phyloP scores from a whole-genome alignment of 2,888 invertebrate genomes.

The Acanthoscelides obtectus region DNA sequence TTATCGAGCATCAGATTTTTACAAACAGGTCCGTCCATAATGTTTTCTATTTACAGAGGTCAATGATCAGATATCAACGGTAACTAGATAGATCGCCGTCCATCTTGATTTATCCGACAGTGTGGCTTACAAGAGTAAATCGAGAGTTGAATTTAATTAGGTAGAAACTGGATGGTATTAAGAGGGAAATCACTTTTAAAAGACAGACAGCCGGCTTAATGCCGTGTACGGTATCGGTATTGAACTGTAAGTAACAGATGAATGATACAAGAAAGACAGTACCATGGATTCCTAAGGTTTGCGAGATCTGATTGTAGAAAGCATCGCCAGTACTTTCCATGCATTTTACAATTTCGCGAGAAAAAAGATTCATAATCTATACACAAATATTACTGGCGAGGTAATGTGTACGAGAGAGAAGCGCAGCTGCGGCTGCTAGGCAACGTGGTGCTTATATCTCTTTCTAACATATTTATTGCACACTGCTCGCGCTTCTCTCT shows the following conservation, averaged over 20 bases:
- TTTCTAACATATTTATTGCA: no score
- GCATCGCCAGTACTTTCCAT: no score
- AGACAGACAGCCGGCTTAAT: background rate
- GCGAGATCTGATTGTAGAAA: background rate
- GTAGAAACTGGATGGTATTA: background rate
- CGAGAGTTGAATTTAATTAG: background rate
- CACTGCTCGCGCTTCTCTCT: no score
- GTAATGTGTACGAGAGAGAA: no score
- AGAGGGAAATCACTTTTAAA: slow-evolving; percentile 1
- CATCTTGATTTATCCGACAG: background rate
- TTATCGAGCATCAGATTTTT: background rate
- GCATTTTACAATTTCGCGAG: no score
- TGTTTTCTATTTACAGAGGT: background rate
- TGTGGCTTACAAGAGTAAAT: background rate
- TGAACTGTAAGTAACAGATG: background rate
- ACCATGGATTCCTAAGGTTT: background rate
- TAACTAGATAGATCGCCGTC: background rate
- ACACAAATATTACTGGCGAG: no score
- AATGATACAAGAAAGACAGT: background rate
- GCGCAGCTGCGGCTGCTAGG: no score
- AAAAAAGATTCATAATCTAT: no score
- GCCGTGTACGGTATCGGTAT: background rate
- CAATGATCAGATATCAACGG: background rate
- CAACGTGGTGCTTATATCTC: no score
- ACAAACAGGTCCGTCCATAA: background rate